Base-by-base conservation (phyloP, 2,113 vertebrate species). In the Lepidothrix coronata region DNA sequence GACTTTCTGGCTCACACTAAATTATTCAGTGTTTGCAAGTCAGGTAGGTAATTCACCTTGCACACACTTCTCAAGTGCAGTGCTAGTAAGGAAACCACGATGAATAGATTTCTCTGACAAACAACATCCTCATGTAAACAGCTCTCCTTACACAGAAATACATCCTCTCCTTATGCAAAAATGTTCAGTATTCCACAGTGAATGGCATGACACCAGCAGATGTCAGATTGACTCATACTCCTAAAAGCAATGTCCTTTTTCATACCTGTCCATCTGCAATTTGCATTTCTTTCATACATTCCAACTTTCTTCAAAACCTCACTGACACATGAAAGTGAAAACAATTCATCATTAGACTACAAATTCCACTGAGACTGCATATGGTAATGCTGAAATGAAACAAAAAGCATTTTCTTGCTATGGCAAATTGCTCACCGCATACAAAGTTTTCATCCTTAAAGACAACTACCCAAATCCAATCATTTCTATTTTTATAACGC, bases 21-120 rank as follows among this genome's bases (percentile, higher is more conserved):
- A 95, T 88, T 96, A 93, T 91, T 95, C 54, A 76, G 27, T 77
- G 49, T 65, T 91, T 73, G 49, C 78, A 76, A 79, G 51, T 61
- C 87, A 88, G 80, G 54, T 6, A 82, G 72, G 74, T 62, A 85
- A 93, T 79, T 93, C 81, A 89, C 85, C 74, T 85, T 70, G 81
- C 62, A 76, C 55, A 51, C 9, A 4, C 7, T 82, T 73, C 70
- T 87, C 77, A 95, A 89, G 63, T n/a, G 41, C 74, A 68, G 46
- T 11, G 24, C 35, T 94, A 94, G 58, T 88, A 76, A 70, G 61
- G 68, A 89, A 86, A 81, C 7, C 48, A 62, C 0, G 0, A 41
- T 11, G 15, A 27, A 37, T 5, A 41, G 51, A 51, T 55, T 84
- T 67, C 75, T 61, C 57, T 81, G 91, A 67, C 59, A 88, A 92